Evolutionary conservation across 2,888 invertebrate genomes (phyloP).

Genomic region (Mythimna pallens): DNA sequence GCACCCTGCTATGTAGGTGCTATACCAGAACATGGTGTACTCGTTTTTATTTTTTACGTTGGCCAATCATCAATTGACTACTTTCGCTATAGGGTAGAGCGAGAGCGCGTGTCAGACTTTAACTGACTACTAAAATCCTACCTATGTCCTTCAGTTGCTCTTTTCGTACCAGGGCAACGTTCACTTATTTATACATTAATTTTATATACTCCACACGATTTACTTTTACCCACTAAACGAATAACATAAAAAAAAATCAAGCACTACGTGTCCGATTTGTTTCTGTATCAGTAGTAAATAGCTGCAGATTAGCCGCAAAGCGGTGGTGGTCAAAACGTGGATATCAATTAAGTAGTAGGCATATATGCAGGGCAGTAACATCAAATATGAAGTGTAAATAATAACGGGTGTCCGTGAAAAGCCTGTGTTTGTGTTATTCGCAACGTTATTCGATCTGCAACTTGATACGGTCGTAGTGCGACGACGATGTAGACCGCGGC

Average conservation of each 20-base stretch:
- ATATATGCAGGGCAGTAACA: not conserved
- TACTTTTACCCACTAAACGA: not conserved
- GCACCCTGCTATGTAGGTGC: too few relatives aligned
- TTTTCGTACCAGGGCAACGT: too few relatives aligned
- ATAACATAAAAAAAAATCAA: not conserved
- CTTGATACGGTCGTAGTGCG: conserved; percentile 43
- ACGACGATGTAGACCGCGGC: conserved; percentile 9
- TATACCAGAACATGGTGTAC: too few relatives aligned
- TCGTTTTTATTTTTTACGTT: too few relatives aligned
- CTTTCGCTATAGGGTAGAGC: too few relatives aligned
- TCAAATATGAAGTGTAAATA: conserved; percentile 15
- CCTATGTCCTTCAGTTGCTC: too few relatives aligned
- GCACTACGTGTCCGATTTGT: not conserved
- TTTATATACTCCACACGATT: conserved; percentile 4
- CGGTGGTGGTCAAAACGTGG: not conserved
- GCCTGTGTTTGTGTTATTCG: conserved; percentile 43
- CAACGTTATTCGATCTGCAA: conserved; percentile 61
- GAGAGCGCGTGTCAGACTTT: too few relatives aligned
- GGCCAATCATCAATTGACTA: too few relatives aligned
- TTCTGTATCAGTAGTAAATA: conserved; percentile 2
- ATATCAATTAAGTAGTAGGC: conserved; percentile 15
- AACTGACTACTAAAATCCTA: too few relatives aligned
- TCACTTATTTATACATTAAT: too few relatives aligned
- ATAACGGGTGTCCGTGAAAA: conserved; percentile 64
- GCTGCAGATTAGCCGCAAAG: not conserved